Conservation (phyloP, 1,140 invertebrate species). For the Bicyclus anynana region DNA sequence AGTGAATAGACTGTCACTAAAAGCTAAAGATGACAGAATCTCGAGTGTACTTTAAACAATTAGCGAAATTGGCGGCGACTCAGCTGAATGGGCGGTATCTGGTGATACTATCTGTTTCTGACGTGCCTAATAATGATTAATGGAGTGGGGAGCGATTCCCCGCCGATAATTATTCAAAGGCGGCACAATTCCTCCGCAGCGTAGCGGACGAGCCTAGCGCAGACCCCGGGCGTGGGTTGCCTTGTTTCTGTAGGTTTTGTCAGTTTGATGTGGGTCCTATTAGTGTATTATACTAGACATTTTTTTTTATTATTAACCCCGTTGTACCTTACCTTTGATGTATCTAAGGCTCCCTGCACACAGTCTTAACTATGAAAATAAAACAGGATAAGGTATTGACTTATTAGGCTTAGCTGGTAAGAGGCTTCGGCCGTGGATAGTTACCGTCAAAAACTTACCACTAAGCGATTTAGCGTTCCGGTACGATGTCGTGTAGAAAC, state of each 20-base stretch:
- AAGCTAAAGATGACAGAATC: not conserved
- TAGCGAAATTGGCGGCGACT: constrained; percentile 1
- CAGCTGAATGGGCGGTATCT: constrained; percentile 2
- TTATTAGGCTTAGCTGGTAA: too few relatives aligned
- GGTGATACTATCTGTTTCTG: constrained; percentile 12
- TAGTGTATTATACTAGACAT: too few relatives aligned
- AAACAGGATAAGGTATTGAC: too few relatives aligned
- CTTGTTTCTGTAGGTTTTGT: not conserved
- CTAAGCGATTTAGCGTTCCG: too few relatives aligned
- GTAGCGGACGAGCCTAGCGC: not conserved
- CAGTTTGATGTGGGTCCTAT: too few relatives aligned
- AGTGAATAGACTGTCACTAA: not conserved
- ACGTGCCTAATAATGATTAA: constrained; percentile 21
- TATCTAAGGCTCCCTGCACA: too few relatives aligned
- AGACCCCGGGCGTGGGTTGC: not conserved
- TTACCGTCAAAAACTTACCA: too few relatives aligned
- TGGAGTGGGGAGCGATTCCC: not conserved
- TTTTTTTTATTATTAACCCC: too few relatives aligned
- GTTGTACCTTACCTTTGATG: too few relatives aligned
- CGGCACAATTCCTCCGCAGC: not conserved
- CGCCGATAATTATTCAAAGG: constrained; percentile 4
- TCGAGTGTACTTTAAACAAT: constrained; percentile 5
- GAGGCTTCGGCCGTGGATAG: too few relatives aligned
- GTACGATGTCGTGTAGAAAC: too few relatives aligned
- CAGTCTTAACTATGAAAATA: too few relatives aligned